Evolutionary conservation across 2,888 invertebrate genomes (phyloP), one percentile per base, ranked within the genome.

Genomic region (Ophion costatus): DNA sequence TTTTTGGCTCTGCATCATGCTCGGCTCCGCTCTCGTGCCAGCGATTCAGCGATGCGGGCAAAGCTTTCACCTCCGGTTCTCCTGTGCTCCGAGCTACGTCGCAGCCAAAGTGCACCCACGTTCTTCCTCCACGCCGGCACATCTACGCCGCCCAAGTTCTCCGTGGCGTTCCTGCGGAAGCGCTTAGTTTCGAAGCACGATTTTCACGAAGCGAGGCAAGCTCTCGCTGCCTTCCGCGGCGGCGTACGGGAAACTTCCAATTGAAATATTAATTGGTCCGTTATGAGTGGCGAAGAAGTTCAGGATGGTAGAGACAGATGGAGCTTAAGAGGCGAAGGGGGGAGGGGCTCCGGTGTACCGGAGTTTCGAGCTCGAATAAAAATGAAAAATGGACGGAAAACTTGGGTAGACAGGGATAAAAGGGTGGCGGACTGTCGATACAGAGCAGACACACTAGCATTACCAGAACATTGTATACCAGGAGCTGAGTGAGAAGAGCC

Each of bases 201-300:
- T 74, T 80, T 80, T 75, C 64, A 59, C 51, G 63, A 42, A 22
- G 45, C 22, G 51, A 56, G 77, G 33, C 51, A 63, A 59, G 42
- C 63, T 74, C 63, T 57, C 57, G 38, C 74, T 57, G 74, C 74
- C 57, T 78, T 78, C 63, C 75, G 71, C 20, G 38, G 66, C 20
- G 76, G 71, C 79, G 56, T 17, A 82, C 79, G 80, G 57, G 22
- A 87, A 92, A 92, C 87, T 92, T 91, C 86, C 86, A 88, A 91
- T 91, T 91, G 91, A 91, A 92, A 92, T 92, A 92, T 92, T 92
- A 92, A 92, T 92, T 92, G 91, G 90, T 88, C 87, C 66, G 79
- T 76, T 82, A 79, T 86, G 82, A 88, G 85, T 83, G 79, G 73
- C 42, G 63, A 81, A 76, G 59, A 79, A 71, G 64, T 57, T 57